These are phyloP conservation scores for Leptinotarsa haldemani DNA, from an alignment of 2,888 invertebrate species.

Conservation along the genomic window DNA sequence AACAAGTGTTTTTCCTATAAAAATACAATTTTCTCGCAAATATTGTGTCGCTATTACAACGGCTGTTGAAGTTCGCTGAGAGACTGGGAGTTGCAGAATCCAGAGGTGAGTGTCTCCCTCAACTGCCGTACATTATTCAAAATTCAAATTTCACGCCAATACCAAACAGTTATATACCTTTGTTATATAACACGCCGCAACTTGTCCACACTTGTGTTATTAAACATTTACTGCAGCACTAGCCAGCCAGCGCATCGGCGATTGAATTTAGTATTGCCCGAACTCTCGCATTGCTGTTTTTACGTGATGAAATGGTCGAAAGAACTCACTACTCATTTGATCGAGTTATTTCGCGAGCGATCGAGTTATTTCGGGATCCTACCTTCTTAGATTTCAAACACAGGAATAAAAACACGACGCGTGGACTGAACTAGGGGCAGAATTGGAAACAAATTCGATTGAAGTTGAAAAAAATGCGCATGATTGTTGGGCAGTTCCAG, in stretches of 20 bases:
- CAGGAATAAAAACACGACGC: slow-evolving; percentile 36
- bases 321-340: slow-evolving; percentile 29
- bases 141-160: too few relatives aligned
- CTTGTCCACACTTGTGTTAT: too few relatives aligned
- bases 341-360: slow-evolving; percentile 35
- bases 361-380: slow-evolving; percentile 35
- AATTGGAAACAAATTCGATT: slow-evolving; percentile 31
- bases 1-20: too few relatives aligned
- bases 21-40: too few relatives aligned
- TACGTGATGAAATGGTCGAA: slow-evolving; percentile 20
- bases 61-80: too few relatives aligned
- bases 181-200: too few relatives aligned
- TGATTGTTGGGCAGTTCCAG: slow-evolving; percentile 29
- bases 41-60: too few relatives aligned
- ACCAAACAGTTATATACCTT: too few relatives aligned
- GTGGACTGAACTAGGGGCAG: slow-evolving; percentile 31
- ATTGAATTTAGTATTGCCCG: slow-evolving; percentile 20
- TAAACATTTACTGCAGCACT: too few relatives aligned
- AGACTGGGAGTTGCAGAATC: too few relatives aligned
- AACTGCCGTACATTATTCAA: too few relatives aligned
- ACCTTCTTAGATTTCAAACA: slow-evolving; percentile 35
- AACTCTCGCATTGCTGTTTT: slow-evolving; percentile 8
- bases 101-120: too few relatives aligned
- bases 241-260: slow-evolving; percentile 7
- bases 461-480: slow-evolving; percentile 26